phyloP scores from a whole-genome alignment of 2,113 vertebrate species.

The Calidris pygmaea region DNA sequence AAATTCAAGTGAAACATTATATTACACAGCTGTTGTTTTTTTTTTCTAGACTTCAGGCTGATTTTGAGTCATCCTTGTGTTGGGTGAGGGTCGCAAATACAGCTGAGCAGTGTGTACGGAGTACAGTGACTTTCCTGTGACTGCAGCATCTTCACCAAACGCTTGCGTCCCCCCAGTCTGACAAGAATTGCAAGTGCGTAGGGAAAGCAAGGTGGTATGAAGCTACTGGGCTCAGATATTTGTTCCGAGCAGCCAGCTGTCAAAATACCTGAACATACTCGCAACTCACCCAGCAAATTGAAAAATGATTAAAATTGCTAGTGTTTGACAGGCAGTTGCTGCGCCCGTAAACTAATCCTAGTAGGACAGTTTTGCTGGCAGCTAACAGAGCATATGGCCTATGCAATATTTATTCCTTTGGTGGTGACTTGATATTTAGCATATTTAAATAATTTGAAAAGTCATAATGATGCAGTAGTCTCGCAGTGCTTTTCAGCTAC shows the following conservation, averaged over 20 bases:
- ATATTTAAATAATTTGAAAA: conserved; percentile 56
- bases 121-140: neutral
- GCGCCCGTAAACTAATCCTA: conserved; percentile 47
- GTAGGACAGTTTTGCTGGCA: conserved; percentile 61
- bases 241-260: conserved; percentile 23
- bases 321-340: conserved; percentile 29
- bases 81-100: neutral
- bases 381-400: conserved; percentile 65
- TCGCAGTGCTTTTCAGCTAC: conserved; percentile 39
- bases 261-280: conserved; percentile 26
- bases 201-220: neutral
- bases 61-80: neutral
- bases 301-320: conserved; percentile 52
- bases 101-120: neutral
- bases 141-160: neutral
- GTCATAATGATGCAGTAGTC: conserved; percentile 16
- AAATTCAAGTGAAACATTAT: neutral
- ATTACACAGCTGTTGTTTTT: neutral
- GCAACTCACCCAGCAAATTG: neutral
- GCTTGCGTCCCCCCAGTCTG: neutral
- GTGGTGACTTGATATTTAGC: conserved; percentile 37
- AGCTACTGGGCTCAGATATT: neutral
- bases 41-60: neutral
- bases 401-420: conserved; percentile 76
- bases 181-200: neutral